phyloP scores from a whole-genome alignment of 2,797 vertebrate genomes.

The Parauchenoglanis punctatus region DNA sequence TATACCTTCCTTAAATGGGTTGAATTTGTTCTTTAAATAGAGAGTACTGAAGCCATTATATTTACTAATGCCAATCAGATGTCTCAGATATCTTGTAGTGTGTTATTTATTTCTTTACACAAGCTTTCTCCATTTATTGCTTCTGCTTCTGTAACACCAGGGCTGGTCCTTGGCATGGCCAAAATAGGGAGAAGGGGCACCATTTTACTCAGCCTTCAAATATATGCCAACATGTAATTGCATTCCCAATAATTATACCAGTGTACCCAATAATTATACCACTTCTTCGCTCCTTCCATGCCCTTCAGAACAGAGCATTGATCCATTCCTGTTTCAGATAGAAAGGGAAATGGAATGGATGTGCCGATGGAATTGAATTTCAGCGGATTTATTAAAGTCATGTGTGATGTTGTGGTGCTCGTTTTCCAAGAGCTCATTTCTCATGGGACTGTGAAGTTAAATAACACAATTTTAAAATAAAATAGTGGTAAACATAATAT shows the following conservation, averaged over 20 bases:
- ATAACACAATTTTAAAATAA: not conserved
- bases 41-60: not conserved
- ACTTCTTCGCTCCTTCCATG: not conserved
- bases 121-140: not conserved
- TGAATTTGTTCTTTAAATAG: not conserved
- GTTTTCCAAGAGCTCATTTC: not conserved
- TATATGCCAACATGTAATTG: not conserved
- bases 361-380: constrained; percentile 13
- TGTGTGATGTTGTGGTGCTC: not conserved
- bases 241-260: not conserved
- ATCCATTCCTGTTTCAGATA: constrained; percentile 7
- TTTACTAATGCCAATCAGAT: not conserved
- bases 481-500: not conserved
- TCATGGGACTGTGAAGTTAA: not conserved
- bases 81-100: not conserved
- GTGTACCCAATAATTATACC: not conserved
- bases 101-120: not conserved
- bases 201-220: not conserved
- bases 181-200: not conserved
- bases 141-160: not conserved
- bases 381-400: not conserved
- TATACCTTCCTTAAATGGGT: not conserved
- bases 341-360: not conserved
- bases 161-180: too few relatives aligned
- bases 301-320: not conserved